Conservation (phyloP, 2,797 vertebrate species). For the Euthynnus affinis region DNA sequence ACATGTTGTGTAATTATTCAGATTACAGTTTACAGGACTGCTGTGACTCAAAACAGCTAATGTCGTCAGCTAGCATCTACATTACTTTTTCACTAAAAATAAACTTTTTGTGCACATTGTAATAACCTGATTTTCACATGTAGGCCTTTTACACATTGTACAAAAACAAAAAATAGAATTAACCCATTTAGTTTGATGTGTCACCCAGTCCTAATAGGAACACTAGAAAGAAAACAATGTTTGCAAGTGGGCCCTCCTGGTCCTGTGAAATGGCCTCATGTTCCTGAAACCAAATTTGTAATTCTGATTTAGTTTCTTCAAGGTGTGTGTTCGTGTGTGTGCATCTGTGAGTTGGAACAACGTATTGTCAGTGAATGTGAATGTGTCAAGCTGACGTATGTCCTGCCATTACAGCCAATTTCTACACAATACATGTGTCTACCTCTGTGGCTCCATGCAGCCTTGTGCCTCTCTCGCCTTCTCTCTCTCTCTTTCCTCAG, state of each 20-base stretch:
- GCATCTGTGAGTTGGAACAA: slow-evolving; percentile 7
- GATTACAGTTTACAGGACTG: neutral
- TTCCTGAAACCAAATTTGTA: slow-evolving; percentile 1
- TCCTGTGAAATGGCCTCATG: neutral
- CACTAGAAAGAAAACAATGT: neutral
- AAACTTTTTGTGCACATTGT: too few species aligned
- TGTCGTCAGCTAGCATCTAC: neutral
- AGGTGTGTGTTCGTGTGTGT: slow-evolving; percentile 15
- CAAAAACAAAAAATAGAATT: too few species aligned
- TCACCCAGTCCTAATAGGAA: neutral
- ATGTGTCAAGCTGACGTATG: slow-evolving; percentile 73
- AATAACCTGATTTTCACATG: too few species aligned
- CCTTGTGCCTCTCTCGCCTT: neutral
- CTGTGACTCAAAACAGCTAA: neutral
- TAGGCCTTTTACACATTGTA: too few species aligned
- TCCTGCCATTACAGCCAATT: slow-evolving; percentile 65
- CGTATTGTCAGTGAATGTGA: slow-evolving; percentile 16
- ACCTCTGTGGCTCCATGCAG: slow-evolving; percentile 41
- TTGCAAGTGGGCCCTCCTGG: neutral
- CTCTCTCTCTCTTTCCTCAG: slow-evolving; percentile 16
- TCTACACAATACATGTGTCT: slow-evolving; percentile 40
- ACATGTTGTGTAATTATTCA: too few species aligned
- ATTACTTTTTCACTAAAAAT: neutral
- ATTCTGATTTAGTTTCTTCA: slow-evolving; percentile 31
- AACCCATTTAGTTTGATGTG: too few species aligned